Conservation (phyloP, 1,140 invertebrate species). For the Zaprionus capensis region DNA sequence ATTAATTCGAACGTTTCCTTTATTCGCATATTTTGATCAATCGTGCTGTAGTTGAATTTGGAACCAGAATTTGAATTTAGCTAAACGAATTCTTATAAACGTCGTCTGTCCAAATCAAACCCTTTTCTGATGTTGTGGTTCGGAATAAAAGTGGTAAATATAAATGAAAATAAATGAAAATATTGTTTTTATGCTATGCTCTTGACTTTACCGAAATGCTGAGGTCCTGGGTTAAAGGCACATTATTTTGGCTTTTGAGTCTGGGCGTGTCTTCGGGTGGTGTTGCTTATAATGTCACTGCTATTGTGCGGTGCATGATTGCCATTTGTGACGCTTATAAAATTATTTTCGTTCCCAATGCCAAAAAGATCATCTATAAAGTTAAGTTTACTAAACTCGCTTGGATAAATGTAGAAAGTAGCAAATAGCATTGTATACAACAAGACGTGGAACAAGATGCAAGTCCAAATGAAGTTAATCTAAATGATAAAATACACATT, state of each 20-base stretch:
- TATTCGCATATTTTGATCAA: slow-evolving; percentile 51
- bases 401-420: slow-evolving; percentile 80
- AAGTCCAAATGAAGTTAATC: slow-evolving; percentile 84
- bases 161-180: slow-evolving; percentile 28
- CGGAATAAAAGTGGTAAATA: slow-evolving; percentile 51
- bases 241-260: slow-evolving; percentile 69
- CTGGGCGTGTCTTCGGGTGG: slow-evolving; percentile 53
- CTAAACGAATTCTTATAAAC: slow-evolving; percentile 50
- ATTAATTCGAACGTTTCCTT: slow-evolving; percentile 42
- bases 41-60: slow-evolving; percentile 20
- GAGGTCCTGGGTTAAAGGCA: slow-evolving; percentile 52
- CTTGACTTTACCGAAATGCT: slow-evolving; percentile 47
- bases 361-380: slow-evolving; percentile 75
- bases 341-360: slow-evolving; percentile 44
- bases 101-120: slow-evolving; percentile 48
- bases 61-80: slow-evolving; percentile 51
- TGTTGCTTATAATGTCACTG: slow-evolving; percentile 58
- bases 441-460: slow-evolving; percentile 75
- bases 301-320: slow-evolving; percentile 52
- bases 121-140: slow-evolving; percentile 43
- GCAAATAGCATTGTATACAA: slow-evolving; percentile 67
- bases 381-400: slow-evolving; percentile 70
- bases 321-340: slow-evolving; percentile 53
- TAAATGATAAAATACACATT: slow-evolving; percentile 31
- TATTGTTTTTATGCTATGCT: neutral